phyloP scores from a whole-genome alignment of 2,113 vertebrate species.

The Sinocyclocheilus maitianheensis region DNA sequence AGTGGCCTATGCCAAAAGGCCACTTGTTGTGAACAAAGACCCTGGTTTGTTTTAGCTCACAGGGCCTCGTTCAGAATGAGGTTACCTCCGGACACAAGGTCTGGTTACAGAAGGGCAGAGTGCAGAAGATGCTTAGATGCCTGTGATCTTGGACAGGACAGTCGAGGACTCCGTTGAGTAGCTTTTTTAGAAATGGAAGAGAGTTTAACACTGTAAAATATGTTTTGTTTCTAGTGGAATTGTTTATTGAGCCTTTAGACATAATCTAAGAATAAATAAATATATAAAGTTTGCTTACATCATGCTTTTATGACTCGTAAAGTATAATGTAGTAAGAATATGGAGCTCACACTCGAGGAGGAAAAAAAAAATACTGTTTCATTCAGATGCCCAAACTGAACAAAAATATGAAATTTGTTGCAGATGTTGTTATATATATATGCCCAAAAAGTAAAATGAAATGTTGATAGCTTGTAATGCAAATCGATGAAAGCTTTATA shows the following conservation, averaged over 20 bases:
- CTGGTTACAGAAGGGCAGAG: constrained; percentile 36
- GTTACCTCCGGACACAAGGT: constrained; percentile 52
- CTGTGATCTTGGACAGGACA: constrained; percentile 46
- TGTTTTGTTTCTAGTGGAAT: neutral
- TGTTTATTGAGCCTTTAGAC: neutral
- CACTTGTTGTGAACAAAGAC: too few relatives aligned
- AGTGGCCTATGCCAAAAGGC: neutral
- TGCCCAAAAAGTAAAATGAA: neutral
- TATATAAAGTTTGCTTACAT: neutral
- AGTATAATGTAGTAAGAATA: neutral
- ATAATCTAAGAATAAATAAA: neutral
- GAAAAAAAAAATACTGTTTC: neutral
- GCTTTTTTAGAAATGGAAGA: neutral
- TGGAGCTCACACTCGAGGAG: neutral
- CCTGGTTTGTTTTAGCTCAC: constrained; percentile 14
- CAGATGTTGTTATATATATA: neutral
- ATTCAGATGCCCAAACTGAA: too few relatives aligned
- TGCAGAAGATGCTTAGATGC: neutral
- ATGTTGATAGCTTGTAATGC: neutral
- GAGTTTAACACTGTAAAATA: neutral
- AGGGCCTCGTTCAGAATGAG: constrained; percentile 36
- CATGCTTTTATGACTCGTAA: neutral
- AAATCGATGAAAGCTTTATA: neutral
- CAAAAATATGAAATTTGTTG: neutral
- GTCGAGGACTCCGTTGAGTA: constrained; percentile 24